Evolutionary conservation across 2,888 invertebrate genomes (phyloP), one percentile per base, ranked within the genome.

Genomic region (Ennomos fuscantarius): DNA sequence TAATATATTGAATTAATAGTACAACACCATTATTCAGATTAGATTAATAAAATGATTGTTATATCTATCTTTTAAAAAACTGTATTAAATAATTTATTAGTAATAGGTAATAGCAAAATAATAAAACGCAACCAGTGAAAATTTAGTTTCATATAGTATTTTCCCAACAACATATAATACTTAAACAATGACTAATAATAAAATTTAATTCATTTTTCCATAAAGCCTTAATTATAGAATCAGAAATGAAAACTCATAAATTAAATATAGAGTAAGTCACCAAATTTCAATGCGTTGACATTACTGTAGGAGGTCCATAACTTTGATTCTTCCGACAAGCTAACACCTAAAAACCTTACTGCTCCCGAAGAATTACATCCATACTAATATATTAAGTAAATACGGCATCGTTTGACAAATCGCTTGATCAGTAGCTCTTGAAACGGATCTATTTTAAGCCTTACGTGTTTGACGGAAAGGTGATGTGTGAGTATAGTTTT

Each of bases 381-480:
- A 72, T 74, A 81, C 86, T 86, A 89, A 90, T 76, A 73, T 72
- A 85, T 84, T 80, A 85, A 82, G 78, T 76, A 84, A 89, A 90
- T 74, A 86, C 84, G 82, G 68, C 69, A 66, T 66, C 84, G 79
- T 88, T 86, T 86, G 85, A 81, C 74, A 74, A 73, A 73, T 74
- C 76, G 70, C 66, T 70, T 74, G 78, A 82, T 86, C 85, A 70
- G 83, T 83, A 84, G 85, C 84, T 69, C 10, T 45, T 39, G 8
- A 59, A 45, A 41, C 9, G 32, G 36, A 36, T 24, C 13, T 35
- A 69, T 58, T 66, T 59, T 52, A 36, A 59, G 58, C 72, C 64
- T 60, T 75, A 70, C 9, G 1, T 1, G 32, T 0, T 39, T 3
- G 55, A 1, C n/a, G 57, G 68, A 73, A 45, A 39, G 60, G 52